These are phyloP conservation scores for Cotesia glomerata DNA, from an alignment of 1,140 invertebrate genomes.

Conservation along the genomic window DNA sequence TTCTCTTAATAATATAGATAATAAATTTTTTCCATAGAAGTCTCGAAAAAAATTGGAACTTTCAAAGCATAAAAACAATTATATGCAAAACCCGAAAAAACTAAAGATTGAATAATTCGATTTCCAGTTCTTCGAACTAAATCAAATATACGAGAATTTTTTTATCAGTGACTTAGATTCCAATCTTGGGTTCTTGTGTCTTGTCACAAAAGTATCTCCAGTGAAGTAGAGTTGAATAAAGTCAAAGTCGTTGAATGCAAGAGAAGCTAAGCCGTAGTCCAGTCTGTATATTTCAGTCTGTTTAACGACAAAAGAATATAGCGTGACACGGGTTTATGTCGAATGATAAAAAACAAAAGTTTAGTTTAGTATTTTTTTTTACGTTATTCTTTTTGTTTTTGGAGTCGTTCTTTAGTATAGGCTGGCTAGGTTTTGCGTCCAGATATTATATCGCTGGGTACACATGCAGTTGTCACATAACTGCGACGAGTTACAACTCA, in stretches of 20 bases:
- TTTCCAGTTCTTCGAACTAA: too few species aligned
- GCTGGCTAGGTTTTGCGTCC: background rate
- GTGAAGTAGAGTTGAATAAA: background rate
- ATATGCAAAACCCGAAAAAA: too few species aligned
- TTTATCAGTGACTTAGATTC: too few species aligned
- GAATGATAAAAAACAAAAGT: conserved; percentile 15
- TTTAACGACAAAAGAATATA: conserved; percentile 11
- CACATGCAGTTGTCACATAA: conserved; percentile 30
- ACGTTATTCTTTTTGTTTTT: too few species aligned
- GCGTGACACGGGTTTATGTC: conserved; percentile 8
- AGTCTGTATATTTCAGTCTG: background rate
- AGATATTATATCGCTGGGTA: background rate
- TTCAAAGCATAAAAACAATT: too few species aligned
- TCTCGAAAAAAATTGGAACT: too few species aligned
- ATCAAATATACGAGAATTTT: too few species aligned
- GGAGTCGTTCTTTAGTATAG: background rate
- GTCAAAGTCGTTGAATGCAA: too few species aligned
- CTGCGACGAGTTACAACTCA: conserved; percentile 29
- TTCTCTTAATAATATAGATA: too few species aligned
- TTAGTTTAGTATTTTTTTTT: background rate
- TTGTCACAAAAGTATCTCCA: conserved; percentile 6
- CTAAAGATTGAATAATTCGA: too few species aligned
- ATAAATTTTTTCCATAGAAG: too few species aligned
- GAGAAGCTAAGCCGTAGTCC: background rate
- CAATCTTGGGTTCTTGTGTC: background rate